A percentile compares a stretch with the other conserved stretches of the same genome.
Evolutionary conservation across 1,140 invertebrate species (phyloP).

Genomic region (Sipha flava): DNA sequence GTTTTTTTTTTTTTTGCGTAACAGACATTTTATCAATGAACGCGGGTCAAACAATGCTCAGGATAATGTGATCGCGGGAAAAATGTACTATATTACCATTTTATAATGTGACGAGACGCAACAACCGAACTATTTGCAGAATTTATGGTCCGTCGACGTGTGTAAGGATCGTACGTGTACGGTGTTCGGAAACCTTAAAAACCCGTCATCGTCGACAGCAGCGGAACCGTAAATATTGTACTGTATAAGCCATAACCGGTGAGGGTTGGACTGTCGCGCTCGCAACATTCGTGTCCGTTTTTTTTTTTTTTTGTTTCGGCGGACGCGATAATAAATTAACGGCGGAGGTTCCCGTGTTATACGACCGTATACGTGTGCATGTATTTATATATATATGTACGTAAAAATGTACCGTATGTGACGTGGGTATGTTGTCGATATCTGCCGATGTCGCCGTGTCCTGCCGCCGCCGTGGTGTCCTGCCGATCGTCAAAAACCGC

Average conservation of each 20-base stretch:
- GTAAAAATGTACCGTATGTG: not conserved
- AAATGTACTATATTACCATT: not conserved
- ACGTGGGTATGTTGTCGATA: not conserved
- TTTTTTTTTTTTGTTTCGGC: not conserved
- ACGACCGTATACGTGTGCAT: not conserved
- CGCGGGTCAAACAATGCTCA: too few species aligned
- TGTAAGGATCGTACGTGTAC: not conserved
- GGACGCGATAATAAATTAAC: conserved; percentile 10
- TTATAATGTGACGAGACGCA: not conserved
- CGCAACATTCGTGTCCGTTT: not conserved
- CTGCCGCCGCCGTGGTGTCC: not conserved
- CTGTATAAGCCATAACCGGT: not conserved
- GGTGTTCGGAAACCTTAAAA: not conserved
- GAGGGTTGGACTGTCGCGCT: not conserved
- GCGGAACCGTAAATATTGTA: too few species aligned
- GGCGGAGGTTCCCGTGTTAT: not conserved
- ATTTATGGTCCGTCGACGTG: not conserved
- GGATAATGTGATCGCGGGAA: not conserved
- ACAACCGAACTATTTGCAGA: not conserved
- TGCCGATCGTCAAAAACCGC: conserved; percentile 27
- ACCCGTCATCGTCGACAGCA: not conserved
- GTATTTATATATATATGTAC: too few species aligned
- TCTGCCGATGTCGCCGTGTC: not conserved
- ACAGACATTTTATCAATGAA: too few species aligned
- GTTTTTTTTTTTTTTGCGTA: too few species aligned